Base-by-base conservation (phyloP, 1,140 invertebrate species). In the silkworm (Bombyx mori) region DNA sequence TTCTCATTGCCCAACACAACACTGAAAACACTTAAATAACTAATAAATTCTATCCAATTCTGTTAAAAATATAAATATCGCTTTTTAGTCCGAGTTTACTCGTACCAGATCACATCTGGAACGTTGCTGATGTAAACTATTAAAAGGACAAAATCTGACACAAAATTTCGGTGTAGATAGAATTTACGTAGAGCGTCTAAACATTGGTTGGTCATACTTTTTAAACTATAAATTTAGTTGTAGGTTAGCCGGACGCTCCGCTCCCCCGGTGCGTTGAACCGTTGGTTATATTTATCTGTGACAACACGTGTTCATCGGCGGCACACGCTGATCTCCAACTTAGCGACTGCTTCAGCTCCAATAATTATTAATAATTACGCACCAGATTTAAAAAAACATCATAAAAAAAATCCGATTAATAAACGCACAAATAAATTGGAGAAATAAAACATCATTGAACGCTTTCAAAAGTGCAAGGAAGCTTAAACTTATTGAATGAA, bases 281-380 rank as follows among this genome's bases (percentile, higher is more conserved):
- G 68, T 57, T 66, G 66, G 80, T 86, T 86, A 86, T 82, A 84
- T 86, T 83, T 86, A 86, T 82, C 83, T 75, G 69, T 73, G 68
- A 69, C 73, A 77, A 77, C 83, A 86, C 77, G 78, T 86, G 82
- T 79, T 77, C 69, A 61, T 49, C 58, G 61, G 65, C 64, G 55
- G 69, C 71, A 71, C 54, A 57, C 63, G 54, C 49, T 55, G 58
- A 63, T 67, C 61, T 62, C 65, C 62, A 63, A 67, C 67, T 63
- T 65, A 26, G 65, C 62, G 52, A 66, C 70, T 47, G 56, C 63
- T 67, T 67, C 64, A 63, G 65, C 67, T 60, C 54, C 58, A 49
- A 52, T 18, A 71, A 69, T 61, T 55, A 62, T 69, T 63, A 52
- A 65, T 57, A 63, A 56, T 52, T 58, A 26, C 56, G 26, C 44